Conservation (phyloP, 2,888 invertebrate species). For the Ichneumoninae sp. region DNA sequence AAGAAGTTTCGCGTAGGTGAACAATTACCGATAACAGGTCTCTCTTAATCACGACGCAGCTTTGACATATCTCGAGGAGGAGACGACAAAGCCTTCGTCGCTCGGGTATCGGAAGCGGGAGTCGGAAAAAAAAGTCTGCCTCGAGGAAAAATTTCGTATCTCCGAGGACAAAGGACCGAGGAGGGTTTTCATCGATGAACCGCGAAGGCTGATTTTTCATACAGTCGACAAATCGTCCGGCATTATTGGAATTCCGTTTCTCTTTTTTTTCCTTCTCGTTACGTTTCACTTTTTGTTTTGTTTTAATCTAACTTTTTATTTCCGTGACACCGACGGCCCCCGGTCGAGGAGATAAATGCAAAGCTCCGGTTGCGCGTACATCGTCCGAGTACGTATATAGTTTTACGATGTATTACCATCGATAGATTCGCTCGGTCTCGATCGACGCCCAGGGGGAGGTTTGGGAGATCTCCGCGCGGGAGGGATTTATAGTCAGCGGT, state of each 20-base stretch:
- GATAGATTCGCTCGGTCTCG: slow-evolving; percentile 59
- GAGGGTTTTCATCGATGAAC: slow-evolving; percentile 48
- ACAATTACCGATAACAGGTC: slow-evolving; percentile 6
- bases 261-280: slow-evolving; percentile 34
- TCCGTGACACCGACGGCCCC: slow-evolving; percentile 23
- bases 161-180: slow-evolving; percentile 46
- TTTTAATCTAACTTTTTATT: slow-evolving; percentile 22
- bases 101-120: slow-evolving; percentile 2
- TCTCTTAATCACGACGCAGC: slow-evolving; percentile 16
- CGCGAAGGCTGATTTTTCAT: slow-evolving; percentile 63
- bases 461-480: slow-evolving; percentile 46
- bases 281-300: slow-evolving; percentile 30
- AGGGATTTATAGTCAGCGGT: slow-evolving; percentile 65
- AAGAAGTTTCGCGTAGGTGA: neutral
- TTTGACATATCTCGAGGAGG: slow-evolving; percentile 6
- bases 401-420: slow-evolving; percentile 56
- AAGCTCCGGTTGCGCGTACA: slow-evolving; percentile 25
- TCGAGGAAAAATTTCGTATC: slow-evolving; percentile 46
- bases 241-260: slow-evolving; percentile 61
- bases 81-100: slow-evolving; percentile 10
- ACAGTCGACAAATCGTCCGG: slow-evolving; percentile 55
- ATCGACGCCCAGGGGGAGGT: slow-evolving; percentile 53
- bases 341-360: slow-evolving; percentile 50
- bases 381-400: slow-evolving; percentile 13
- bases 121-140: slow-evolving; percentile 30